Percentiles rank a stretch among this genome's conserved stretches.
Conservation (phyloP, 2,888 invertebrate species). For the Drosophila paracracens region DNA sequence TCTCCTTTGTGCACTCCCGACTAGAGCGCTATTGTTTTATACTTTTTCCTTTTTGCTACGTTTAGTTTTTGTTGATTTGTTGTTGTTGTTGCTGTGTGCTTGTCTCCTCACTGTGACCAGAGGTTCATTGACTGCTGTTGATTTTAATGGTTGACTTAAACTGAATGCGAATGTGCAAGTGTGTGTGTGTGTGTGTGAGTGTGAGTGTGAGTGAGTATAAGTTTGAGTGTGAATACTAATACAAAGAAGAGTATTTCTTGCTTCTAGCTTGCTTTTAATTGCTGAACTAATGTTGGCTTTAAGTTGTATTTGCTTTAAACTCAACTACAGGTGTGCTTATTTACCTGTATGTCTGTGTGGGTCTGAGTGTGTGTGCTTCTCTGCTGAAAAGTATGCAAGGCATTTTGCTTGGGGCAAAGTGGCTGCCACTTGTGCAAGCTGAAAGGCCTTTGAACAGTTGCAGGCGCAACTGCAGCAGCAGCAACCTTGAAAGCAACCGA, state of each 20-base stretch:
- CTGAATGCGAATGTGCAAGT: conserved; percentile 34
- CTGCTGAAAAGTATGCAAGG: conserved; percentile 65
- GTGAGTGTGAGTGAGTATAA: conserved; percentile 11
- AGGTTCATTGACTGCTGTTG: conserved; percentile 78
- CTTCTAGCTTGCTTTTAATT: conserved; percentile 46
- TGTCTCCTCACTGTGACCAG: conserved; percentile 35
- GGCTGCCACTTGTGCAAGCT: conserved; percentile 36
- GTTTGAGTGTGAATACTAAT: conserved; percentile 20
- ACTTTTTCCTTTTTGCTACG: conserved; percentile 32
- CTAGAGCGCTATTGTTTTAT: neutral
- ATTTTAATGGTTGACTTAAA: conserved; percentile 69
- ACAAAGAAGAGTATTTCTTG: conserved; percentile 31
- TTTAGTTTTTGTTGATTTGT: conserved; percentile 40
- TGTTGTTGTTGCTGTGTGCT: conserved; percentile 14
- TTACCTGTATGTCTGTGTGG: neutral
- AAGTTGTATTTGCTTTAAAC: conserved; percentile 23
- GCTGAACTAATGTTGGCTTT: conserved; percentile 37
- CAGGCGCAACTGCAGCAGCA: conserved; percentile 25
- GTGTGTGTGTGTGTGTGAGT: conserved; percentile 8
- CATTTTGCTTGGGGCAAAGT: conserved; percentile 44
- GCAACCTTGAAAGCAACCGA: conserved; percentile 45
- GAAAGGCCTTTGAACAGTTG: conserved; percentile 28
- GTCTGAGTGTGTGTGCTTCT: conserved; percentile 6
- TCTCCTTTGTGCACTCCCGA: neutral
- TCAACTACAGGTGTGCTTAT: conserved; percentile 1